Evolutionary conservation across 2,113 vertebrate genomes (phyloP), one percentile per base, ranked within the genome.

Genomic region (Lethenteron reissneri): DNA sequence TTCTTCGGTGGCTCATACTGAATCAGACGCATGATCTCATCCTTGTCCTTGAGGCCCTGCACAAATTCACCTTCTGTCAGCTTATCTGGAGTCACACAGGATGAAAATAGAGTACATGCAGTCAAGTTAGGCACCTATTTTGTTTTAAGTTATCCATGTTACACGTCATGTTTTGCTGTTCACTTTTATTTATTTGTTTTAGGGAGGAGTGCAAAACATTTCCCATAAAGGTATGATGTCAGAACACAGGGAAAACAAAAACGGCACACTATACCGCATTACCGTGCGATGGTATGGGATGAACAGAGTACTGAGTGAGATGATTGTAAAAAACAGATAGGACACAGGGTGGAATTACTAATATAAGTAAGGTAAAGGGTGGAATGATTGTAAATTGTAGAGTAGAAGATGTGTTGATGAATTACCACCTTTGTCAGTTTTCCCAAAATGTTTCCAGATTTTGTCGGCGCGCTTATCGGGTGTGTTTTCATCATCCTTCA

Each of bases 61-160:
- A 88, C 80, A 76, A 88, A 88, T 76, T 88, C 86, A 41, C 83
- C 84, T 75, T 88, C 86, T 25, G 83, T 82, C 76, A 87, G 75
- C 62, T 83, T 83, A 56, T 86, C 86, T 84, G 64, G 15, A 21
- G 17, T 19, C 14, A 64, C 14, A 19, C 14, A 64, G 60, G 17
- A 15, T 64, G 14, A 15, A 15, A 64, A 64, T 15, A 64, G 8
- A 15, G 17, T 64, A 15, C 14, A 64, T 64, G 14, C 60, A 64
- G 14, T 15, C 3, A 14, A 64, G 5, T 64, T 64, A 15, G 17
- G 17, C 17, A 19, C 3, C 6, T 7, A 64, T 19, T 64, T 64
- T 64, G 14, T 19, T 64, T 64, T 19, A 64, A 64, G 17, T 15
- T 64, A 15, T 15, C 17, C 17, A 64, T 15, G 17, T 64, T 64